Evolutionary conservation across 2,113 vertebrate species (phyloP), one percentile per base, ranked within the genome.

Genomic region (Cebus imitator): DNA sequence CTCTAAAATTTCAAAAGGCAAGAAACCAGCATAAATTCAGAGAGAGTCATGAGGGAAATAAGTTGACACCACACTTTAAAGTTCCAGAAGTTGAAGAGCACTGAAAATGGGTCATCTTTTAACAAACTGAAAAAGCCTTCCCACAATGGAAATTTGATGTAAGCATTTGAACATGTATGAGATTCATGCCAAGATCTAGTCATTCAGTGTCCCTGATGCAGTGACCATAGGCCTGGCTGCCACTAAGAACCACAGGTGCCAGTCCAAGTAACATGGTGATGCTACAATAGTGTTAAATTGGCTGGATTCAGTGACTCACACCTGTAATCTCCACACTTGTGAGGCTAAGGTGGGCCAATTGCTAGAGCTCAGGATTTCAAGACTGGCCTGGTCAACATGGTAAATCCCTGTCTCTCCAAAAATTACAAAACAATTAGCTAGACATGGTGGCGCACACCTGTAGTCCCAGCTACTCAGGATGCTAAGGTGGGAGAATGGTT

Each of bases 91-190:
- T 91, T 97, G 89, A 96, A 96, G 40, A 95, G 32, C 78, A 93
- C 9, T 84, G 57, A 88, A 98, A 98, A 70, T 97, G 75, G 96
- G 96, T 96, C 97, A 95, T 55, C 57, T 90, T 97, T 95, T 96
- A 93, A 84, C 90, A 58, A 91, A 68, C 66, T 96, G 61, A 64
- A 73, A 92, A 91, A 73, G 9, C 64, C 73, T 92, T 70, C 25
- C 76, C 57, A 20, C 70, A 70, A 11, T 78, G 58, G 40, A n/a
- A 80, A 87, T 18, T 45, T 52, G 57, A 76, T 52, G 48, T 18
- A 43, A 52, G 76, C 40, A 25, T 72, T 55, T 57, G 81, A 27
- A 91, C 23, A 14, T 52, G 43, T 16, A 3, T 64, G 52, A 66
- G 8, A 5, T 66, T 70, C 25, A 45, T 58, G 20, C 25, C 20